Evolutionary conservation across 2,113 vertebrate genomes (phyloP), one percentile per base, ranked within the genome.

Genomic region (Diadophis punctatus): DNA sequence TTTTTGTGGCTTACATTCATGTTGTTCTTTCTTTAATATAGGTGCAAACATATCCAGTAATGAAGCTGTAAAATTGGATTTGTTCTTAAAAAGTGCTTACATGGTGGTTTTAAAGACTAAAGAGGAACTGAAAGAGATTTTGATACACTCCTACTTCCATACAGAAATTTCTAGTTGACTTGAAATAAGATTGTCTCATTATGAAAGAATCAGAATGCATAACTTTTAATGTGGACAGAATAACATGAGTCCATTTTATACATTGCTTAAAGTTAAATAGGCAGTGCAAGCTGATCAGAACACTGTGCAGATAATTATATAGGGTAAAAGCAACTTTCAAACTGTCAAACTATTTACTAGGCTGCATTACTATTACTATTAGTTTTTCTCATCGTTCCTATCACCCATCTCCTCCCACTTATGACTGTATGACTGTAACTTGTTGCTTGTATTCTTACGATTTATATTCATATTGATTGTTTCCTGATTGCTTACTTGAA

Each of bases 231-330:
- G 30, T 14, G 39, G 11, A n/a, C 49, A 39, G 34, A 43, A 22
- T 55, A 39, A 23, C 34, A 48, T 53, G 89, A 58, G 12, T 22
- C 58, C 58, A 20, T 74, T n/a, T 89, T 56, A 43, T 68, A 53
- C 25, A 30, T 30, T 87, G 90, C 0, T 94, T 92, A 92, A 87
- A 94, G 68, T 84, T 30, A 1, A 39, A 30, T 55, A 60, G 89
- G 84, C 52, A 94, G 87, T 58, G 86, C 49, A 89, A 39, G 55
- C 27, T 60, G 86, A 88, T 93, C 63, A 91, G 25, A 94, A 87
- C 60, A 80, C 94, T 88, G 46, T n/a, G n/a, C 27, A 53, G 86
- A 22, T 12, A 53, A 8, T 52, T 9, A 14, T 18, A 88, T 51
- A n/a, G n/a, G 30, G 22, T 55, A 88, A 34, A 34, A n/a, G 16